Conservation (phyloP, 2,797 vertebrate species). For the Coccyzus lansbergi region DNA sequence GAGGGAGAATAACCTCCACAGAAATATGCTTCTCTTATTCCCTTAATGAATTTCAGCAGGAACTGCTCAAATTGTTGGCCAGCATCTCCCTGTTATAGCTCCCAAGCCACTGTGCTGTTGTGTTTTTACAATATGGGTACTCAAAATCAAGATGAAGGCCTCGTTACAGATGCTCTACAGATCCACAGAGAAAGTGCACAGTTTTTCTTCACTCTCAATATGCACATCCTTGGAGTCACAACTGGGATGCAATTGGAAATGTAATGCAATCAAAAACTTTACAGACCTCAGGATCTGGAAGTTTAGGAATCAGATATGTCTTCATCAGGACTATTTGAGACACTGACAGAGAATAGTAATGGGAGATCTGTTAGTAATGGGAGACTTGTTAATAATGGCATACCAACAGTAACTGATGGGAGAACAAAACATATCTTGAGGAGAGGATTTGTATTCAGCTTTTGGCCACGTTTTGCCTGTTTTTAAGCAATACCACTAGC, state of each 20-base stretch:
- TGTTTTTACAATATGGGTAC: neutral
- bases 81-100: neutral
- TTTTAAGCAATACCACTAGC: neutral
- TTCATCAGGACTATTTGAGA: neutral
- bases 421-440: neutral
- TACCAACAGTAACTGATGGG: neutral
- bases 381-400: neutral
- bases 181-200: neutral
- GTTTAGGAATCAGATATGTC: neutral
- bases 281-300: neutral
- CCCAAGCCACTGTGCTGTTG: neutral
- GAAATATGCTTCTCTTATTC: neutral
- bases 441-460: neutral
- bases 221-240: neutral
- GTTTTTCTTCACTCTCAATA: neutral
- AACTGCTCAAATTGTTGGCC: neutral
- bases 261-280: neutral
- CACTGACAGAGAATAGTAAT: neutral
- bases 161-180: neutral
- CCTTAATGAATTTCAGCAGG: neutral
- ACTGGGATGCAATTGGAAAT: neutral
- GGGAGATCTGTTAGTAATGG: neutral
- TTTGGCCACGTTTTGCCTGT: neutral
- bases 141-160: neutral
- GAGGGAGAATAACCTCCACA: too few species aligned